Conservation (phyloP, 2,797 vertebrate genomes). For the Synaphobranchus kaupii region DNA sequence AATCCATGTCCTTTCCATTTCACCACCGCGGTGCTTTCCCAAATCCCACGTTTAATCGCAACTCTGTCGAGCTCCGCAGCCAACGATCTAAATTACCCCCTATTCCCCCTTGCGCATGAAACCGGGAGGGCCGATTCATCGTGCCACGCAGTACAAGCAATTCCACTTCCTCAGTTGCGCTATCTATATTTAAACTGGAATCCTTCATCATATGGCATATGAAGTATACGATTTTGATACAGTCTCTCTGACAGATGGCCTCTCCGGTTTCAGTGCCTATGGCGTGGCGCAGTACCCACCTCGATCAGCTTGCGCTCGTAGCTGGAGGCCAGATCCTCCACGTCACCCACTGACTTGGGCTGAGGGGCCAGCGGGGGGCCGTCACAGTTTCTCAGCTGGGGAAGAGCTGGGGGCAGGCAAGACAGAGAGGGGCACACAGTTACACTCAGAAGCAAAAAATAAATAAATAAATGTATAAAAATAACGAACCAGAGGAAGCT, state of each 20-base stretch:
- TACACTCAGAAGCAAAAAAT: not conserved
- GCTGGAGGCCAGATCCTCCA: conserved; percentile 88
- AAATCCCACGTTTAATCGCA: not conserved
- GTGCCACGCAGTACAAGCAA: not conserved
- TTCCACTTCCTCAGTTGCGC: not conserved
- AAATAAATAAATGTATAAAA: not conserved
- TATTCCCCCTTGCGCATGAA: not conserved
- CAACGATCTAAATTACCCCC: not conserved
- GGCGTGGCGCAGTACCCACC: conserved; percentile 70
- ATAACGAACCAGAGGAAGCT: not conserved
- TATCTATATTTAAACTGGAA: not conserved
- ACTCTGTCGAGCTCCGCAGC: not conserved
- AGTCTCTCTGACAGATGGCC: not conserved
- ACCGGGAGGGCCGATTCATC: not conserved
- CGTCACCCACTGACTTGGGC: conserved; percentile 83
- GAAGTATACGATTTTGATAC: not conserved
- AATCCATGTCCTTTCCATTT: conserved; percentile 22
- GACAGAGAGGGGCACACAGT: not conserved
- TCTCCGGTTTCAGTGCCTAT: not conserved
- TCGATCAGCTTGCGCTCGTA: conserved; percentile 97
- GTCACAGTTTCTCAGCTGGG: conserved; percentile 79
- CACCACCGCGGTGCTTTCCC: not conserved
- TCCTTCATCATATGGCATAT: not conserved
- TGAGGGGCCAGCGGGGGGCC: conserved; percentile 75
- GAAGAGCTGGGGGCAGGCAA: conserved; percentile 68